Base-by-base conservation (phyloP, 2,797 vertebrate genomes). In the Cryptoprocta ferox region DNA sequence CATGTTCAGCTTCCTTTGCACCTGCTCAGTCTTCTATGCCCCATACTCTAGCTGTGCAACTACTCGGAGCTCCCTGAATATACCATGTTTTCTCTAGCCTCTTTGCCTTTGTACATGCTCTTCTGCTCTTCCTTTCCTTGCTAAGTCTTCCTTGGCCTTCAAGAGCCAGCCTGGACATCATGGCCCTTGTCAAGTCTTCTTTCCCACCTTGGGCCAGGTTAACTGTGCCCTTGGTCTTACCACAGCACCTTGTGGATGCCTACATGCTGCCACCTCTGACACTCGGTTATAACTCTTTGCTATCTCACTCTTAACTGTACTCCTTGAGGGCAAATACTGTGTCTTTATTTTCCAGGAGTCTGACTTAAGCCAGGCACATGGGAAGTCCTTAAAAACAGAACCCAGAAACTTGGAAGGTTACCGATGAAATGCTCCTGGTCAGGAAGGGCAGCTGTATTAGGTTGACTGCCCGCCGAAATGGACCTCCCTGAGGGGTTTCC, bases 321-420 rank as follows among this genome's bases (percentile, higher is more conserved):
- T 88, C 66, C 68, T 42, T 82, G 73, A 96, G 42, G 42, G 76
- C 10, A 81, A 80, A 75, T 75, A 71, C 79, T 59, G 21, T 94
- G 53, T n/a, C 56, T 82, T 81, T 75, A 59, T 93, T 93, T 95
- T 90, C 88, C 35, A 90, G 82, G 91, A 95, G 45, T 81, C 84
- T 92, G 59, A 91, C 75, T 92, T 80, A 80, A 81, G 45, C 92
- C 75, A 95, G 89, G 83, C 45, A 91, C 30, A 10, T 83, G 84
- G 18, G 91, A 94, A 84, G 37, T 73, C 79, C 82, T 90, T 83
- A 90, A 83, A 75, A 70, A 94, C n/a, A 94, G 76, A 94, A 82
- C 56, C 75, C 84, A 87, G 63, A 87, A 91, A 86, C 83, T 75
- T 96, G 96, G 65, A 95, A 87, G n/a, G 39, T 66, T 97, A 90